Conservation (phyloP, 2,888 invertebrate genomes). For the Baccha elongata region DNA sequence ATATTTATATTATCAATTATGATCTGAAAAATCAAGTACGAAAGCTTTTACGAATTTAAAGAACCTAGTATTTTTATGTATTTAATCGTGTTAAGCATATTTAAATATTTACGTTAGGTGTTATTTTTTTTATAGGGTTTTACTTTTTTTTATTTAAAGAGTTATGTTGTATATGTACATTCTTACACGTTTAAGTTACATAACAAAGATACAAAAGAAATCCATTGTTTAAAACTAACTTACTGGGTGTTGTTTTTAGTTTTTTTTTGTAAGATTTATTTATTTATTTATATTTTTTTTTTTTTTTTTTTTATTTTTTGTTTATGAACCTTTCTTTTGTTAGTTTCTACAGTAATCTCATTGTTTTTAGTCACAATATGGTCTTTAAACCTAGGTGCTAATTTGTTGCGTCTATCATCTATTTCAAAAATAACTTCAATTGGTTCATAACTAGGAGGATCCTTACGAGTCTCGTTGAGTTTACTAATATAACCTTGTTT, state of each 20-base stretch:
- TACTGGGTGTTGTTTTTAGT: neutral
- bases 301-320: too few relatives aligned
- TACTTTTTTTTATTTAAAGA: too few relatives aligned
- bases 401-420: slow-evolving; percentile 9
- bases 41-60: too few relatives aligned
- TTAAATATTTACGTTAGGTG: too few relatives aligned
- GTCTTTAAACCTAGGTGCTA: slow-evolving; percentile 18
- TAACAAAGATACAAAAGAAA: neutral
- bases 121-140: too few relatives aligned
- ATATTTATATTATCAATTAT: too few relatives aligned
- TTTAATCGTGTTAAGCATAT: too few relatives aligned
- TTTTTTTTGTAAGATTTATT: neutral
- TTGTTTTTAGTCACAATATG: too few relatives aligned
- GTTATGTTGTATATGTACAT: neutral
- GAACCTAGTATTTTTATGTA: too few relatives aligned
- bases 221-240: neutral
- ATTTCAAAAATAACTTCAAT: slow-evolving; percentile 5
- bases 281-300: too few relatives aligned
- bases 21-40: too few relatives aligned
- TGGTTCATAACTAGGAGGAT: neutral
- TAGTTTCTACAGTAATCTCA: neutral
- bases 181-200: neutral
- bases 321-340: too few relatives aligned
- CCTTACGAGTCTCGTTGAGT: slow-evolving; percentile 13
- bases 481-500: slow-evolving; percentile 41